phyloP scores from a whole-genome alignment of 2,888 invertebrate genomes.

The Tyria jacobaeae region DNA sequence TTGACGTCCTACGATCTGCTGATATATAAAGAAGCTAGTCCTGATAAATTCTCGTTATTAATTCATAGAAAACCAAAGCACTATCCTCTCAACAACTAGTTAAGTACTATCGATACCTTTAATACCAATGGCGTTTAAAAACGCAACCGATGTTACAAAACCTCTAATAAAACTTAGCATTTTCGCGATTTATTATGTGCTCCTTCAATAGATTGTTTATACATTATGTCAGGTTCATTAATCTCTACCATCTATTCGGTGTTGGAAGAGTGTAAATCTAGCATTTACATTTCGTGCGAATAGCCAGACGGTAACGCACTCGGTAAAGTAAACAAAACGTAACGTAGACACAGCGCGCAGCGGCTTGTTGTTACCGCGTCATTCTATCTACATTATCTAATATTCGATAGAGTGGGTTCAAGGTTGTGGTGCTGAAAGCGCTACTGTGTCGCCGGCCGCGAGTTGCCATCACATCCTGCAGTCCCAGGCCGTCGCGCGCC shows the following conservation, averaged over 20 bases:
- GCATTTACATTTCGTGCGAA: slow-evolving; percentile 33
- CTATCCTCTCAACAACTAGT: background rate
- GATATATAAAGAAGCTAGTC: slow-evolving; percentile 35
- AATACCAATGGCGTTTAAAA: slow-evolving; percentile 17
- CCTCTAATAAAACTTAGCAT: slow-evolving; percentile 20
- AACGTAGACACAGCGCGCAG: slow-evolving; percentile 43
- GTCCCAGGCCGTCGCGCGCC: slow-evolving; percentile 61
- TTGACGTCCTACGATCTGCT: slow-evolving; percentile 36
- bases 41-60: slow-evolving; percentile 5
- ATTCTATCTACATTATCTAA: slow-evolving; percentile 75
- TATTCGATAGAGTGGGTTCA: slow-evolving; percentile 79
- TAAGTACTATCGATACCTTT: background rate
- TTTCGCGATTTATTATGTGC: slow-evolving; percentile 30
- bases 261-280: slow-evolving; percentile 21
- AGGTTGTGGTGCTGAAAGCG: slow-evolving; percentile 75
- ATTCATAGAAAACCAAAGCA: background rate
- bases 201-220: slow-evolving; percentile 43
- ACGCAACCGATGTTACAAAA: no score
- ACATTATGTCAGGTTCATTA: slow-evolving; percentile 46
- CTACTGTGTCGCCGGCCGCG: slow-evolving; percentile 35
- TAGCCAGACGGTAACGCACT: slow-evolving; percentile 43
- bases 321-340: slow-evolving; percentile 13
- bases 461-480: slow-evolving; percentile 54
- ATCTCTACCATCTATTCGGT: slow-evolving; percentile 38
- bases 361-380: slow-evolving; percentile 55